Evolutionary conservation across 2,113 vertebrate genomes (phyloP).

Genomic region (Eolophus roseicapilla): DNA sequence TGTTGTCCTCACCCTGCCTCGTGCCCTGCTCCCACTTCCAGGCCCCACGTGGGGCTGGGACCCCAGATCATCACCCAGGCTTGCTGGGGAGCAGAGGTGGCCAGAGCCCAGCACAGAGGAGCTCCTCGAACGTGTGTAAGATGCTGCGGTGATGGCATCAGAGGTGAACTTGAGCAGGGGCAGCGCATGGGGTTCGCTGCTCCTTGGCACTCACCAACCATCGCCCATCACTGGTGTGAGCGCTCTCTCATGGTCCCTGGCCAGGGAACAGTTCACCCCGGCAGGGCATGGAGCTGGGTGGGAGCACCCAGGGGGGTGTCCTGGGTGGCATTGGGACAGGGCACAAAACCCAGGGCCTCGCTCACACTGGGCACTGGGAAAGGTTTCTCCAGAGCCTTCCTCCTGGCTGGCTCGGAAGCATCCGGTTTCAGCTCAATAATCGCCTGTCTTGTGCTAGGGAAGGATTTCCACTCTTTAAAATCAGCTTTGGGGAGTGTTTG

Average conservation of each 20-base stretch:
- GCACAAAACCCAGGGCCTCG: neutral
- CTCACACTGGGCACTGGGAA: neutral
- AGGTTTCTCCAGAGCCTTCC: neutral
- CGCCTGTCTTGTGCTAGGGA: neutral
- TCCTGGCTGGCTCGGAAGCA: neutral
- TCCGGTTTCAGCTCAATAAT: neutral
- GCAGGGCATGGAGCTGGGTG: accelerated
- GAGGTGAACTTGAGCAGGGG: neutral
- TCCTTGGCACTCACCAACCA: neutral
- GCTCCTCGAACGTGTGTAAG: neutral
- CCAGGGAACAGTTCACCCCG: neutral
- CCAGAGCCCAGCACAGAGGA: neutral
- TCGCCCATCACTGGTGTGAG: accelerated
- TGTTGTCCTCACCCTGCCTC: neutral
- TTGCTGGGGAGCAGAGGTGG: neutral
- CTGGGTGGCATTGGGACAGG: neutral
- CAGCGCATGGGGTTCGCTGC: accelerated
- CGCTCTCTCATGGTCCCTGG: neutral
- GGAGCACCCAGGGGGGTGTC: accelerated
- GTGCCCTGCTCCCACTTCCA: neutral
- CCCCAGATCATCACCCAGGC: accelerated
- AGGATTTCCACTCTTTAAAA: neutral
- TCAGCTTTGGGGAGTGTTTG: neutral
- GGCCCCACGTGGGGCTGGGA: neutral
- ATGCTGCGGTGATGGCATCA: neutral